Evolutionary conservation across 2,113 vertebrate species (phyloP), one percentile per base, ranked within the genome.

Genomic region (Oncorhynchus kisutch): DNA sequence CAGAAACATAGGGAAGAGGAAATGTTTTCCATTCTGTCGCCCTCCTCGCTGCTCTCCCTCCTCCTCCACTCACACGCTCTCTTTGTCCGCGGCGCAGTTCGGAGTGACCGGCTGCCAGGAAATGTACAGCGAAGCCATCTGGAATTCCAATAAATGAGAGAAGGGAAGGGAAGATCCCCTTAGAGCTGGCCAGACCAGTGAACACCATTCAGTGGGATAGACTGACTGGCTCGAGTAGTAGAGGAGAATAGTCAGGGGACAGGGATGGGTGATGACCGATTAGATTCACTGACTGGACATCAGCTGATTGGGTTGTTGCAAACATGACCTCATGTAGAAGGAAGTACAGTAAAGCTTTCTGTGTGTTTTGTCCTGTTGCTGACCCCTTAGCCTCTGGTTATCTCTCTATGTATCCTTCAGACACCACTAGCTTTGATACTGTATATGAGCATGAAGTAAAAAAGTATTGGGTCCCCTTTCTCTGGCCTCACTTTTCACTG

Each of bases 51-150:
- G 16, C 74, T 62, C 73, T n/a, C 18, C 45, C 62, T 59, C 77
- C 85, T 79, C 80, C 82, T 86, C 78, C 85, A 79, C 78, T 82
- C 76, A 79, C 85, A 88, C 70, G 70, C 81, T 82, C 70, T 78
- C 82, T 91, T 91, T 93, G 88, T 89, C 75, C 9, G 66, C 60
- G 77, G n/a, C 39, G 70, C 18, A 27, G 77, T 77, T 79, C 73
- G 77, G 84, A 74, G 76, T 7, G 68, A 88, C 77, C 77, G 81
- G 87, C 86, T 93, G 90, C 91, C 91, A 92, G 92, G 89, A 92
- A 92, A 91, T 91, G 85, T 90, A 91, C 91, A 91, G 88, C 84
- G 72, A 85, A 89, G 87, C 83, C 90, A 90, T 90, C 84, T 92
- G 91, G 91, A 91, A 93, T 91, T 83, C 85, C 90, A 90, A 93